Evolutionary conservation across 37 sponge, comb jelly and placozoan genomes (phyloP).

Genomic region (Axinella damicornis): DNA sequence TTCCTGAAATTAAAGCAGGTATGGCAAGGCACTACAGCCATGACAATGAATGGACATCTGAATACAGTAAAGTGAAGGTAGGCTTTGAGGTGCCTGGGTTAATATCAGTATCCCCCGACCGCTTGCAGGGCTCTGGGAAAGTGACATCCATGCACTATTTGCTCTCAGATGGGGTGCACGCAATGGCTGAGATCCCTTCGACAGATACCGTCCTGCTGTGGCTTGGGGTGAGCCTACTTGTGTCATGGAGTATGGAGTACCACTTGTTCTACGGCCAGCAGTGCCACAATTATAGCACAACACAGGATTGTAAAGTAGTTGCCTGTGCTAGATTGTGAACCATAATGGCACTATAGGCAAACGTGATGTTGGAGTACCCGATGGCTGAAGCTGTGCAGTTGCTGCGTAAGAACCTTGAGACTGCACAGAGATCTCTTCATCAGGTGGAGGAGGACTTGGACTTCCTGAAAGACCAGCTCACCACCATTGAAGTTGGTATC

Average conservation of each 20-base stretch:
- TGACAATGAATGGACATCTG: too few species aligned
- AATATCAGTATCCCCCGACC: background rate
- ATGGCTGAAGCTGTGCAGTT: slow-evolving; percentile 84
- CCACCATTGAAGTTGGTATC: slow-evolving; percentile 95
- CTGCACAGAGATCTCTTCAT: slow-evolving; percentile 68
- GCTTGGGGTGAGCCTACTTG: slow-evolving; percentile 80
- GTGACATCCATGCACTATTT: slow-evolving; percentile 73
- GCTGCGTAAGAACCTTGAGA: slow-evolving; percentile 77
- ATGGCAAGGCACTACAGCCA: too few species aligned
- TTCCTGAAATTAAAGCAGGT: slow-evolving; percentile 66
- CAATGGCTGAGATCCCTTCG: slow-evolving; percentile 84
- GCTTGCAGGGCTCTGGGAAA: slow-evolving; percentile 41
- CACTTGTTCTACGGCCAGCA: too few species aligned
- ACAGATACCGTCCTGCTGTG: slow-evolving; percentile 87
- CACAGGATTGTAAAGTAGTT: too few species aligned
- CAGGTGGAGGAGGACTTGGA: slow-evolving; percentile 82
- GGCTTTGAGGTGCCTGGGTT: background rate
- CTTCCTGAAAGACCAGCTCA: slow-evolving; percentile 86
- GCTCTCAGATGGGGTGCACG: slow-evolving; percentile 87
- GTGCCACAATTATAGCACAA: too few species aligned
- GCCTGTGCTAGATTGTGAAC: too few species aligned
- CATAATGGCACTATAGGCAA: too few species aligned
- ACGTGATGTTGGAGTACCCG: slow-evolving; percentile 96
- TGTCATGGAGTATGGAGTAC: background rate
- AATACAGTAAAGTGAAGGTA: too few species aligned